Conservation (phyloP, 64 coral and sea anemone species). For the Actinia equina region DNA sequence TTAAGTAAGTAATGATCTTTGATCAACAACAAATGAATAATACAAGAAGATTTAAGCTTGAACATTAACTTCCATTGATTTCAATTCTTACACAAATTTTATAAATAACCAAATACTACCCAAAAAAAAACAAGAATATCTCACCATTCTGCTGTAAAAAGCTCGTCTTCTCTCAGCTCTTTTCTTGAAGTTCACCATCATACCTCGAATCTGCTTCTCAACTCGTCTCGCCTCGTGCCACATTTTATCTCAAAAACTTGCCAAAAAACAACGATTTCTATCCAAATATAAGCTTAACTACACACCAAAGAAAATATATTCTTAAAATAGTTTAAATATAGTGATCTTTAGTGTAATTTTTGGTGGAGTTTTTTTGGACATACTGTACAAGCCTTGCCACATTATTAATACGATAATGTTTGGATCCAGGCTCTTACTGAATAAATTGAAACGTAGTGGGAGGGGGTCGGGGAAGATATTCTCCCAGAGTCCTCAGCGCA, state of each 20-base stretch:
- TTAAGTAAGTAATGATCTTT: too few relatives aligned
- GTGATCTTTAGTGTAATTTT: background rate
- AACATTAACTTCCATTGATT: background rate
- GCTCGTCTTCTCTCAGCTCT: slow-evolving; percentile 89
- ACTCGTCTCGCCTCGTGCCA: slow-evolving; percentile 98
- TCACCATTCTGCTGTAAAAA: slow-evolving; percentile 94
- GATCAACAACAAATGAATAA: too few relatives aligned
- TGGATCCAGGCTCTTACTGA: background rate
- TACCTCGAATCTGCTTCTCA: slow-evolving; percentile 86
- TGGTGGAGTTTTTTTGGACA: background rate
- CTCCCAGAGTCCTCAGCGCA: background rate
- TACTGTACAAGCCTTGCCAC: background rate
- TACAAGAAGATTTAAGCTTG: too few relatives aligned
- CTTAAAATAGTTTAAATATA: background rate
- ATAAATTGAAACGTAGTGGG: background rate
- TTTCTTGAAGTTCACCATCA: slow-evolving; percentile 98
- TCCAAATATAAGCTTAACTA: background rate
- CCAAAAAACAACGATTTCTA: background rate
- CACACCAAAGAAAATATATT: background rate
- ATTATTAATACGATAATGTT: background rate
- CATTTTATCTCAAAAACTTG: slow-evolving; percentile 34
- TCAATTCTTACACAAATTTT: background rate
- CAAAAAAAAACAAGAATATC: background rate
- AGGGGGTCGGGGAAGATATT: background rate
- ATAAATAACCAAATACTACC: background rate